These are phyloP conservation scores for Elanus axillaris DNA, from an alignment of 2,113 vertebrate genomes.

Conservation along the genomic window DNA sequence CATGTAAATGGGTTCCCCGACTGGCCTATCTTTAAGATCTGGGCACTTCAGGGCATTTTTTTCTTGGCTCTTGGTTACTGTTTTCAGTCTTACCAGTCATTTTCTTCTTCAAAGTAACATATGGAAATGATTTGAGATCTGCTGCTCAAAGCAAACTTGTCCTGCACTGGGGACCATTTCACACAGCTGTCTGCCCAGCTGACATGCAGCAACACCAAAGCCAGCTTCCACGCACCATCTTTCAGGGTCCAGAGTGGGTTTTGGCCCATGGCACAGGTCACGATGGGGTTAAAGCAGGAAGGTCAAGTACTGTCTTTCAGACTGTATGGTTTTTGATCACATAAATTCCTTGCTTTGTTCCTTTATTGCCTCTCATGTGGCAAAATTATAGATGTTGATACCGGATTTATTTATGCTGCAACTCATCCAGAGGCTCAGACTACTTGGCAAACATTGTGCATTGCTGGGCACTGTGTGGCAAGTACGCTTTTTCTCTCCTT, in stretches of 20 bases:
- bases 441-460: background rate
- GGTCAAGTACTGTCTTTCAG: conserved; percentile 81
- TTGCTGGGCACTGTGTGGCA: background rate
- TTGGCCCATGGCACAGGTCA: conserved; percentile 80
- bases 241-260: conserved; percentile 86
- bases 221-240: conserved; percentile 81
- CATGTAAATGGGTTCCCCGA: background rate
- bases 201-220: conserved; percentile 84
- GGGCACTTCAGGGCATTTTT: conserved; percentile 31
- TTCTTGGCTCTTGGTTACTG: background rate
- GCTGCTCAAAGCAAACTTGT: conserved; percentile 88
- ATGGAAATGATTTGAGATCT: conserved; percentile 91
- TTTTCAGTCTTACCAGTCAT: conserved; percentile 81
- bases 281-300: conserved; percentile 81
- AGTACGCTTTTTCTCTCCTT: background rate
- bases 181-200: conserved; percentile 84
- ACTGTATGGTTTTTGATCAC: background rate
- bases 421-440: background rate
- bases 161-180: conserved; percentile 85
- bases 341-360: background rate
- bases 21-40: conserved; percentile 29
- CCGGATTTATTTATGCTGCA: background rate
- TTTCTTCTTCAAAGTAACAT: conserved; percentile 93
- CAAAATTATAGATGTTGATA: background rate
- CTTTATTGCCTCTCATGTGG: background rate